phyloP scores from a whole-genome alignment of 2,113 vertebrate species.

The Terrapene triunguis region DNA sequence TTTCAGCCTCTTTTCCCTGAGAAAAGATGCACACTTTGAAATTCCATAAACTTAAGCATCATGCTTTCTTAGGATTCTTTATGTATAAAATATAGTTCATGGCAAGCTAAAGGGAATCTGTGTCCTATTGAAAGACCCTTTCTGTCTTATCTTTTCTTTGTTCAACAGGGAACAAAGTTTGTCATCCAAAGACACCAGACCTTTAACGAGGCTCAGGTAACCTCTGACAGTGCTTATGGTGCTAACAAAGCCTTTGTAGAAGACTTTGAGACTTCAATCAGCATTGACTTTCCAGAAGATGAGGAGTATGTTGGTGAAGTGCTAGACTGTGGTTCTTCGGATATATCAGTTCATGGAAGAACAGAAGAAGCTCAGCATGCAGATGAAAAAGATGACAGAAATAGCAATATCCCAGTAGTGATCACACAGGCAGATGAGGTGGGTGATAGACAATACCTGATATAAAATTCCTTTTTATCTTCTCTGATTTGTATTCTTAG shows the following conservation, averaged over 20 bases:
- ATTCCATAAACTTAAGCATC: background rate
- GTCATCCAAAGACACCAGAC: conserved; percentile 23
- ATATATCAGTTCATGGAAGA: conserved; percentile 58
- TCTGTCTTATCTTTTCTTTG: conserved; percentile 52
- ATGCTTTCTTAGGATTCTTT: conserved; percentile 3
- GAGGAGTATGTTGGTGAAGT: conserved; percentile 48
- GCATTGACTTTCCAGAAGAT: background rate
- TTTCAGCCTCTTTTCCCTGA: conserved; percentile 20
- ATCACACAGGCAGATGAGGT: conserved; percentile 84
- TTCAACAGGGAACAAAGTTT: conserved; percentile 58
- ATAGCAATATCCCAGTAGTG: conserved; percentile 61
- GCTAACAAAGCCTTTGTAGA: conserved; percentile 49
- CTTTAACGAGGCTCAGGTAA: conserved; percentile 51
- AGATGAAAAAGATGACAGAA: conserved; percentile 80
- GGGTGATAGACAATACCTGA: conserved; percentile 87
- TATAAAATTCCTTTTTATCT: conserved; percentile 87
- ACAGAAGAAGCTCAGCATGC: conserved; percentile 53
- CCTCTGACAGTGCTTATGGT: background rate
- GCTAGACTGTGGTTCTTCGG: conserved; percentile 66
- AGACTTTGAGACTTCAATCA: conserved; percentile 27
- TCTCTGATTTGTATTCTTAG: conserved; percentile 85
- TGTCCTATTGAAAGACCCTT: conserved; percentile 39
- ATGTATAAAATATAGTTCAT: conserved; percentile 4
- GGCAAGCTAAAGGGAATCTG: background rate
- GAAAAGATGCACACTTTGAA: conserved; percentile 43